A percentile compares a stretch with the other conserved stretches of the same genome.
phyloP scores from a whole-genome alignment of 1,140 invertebrate genomes.

The Wiebesia pumilae region DNA sequence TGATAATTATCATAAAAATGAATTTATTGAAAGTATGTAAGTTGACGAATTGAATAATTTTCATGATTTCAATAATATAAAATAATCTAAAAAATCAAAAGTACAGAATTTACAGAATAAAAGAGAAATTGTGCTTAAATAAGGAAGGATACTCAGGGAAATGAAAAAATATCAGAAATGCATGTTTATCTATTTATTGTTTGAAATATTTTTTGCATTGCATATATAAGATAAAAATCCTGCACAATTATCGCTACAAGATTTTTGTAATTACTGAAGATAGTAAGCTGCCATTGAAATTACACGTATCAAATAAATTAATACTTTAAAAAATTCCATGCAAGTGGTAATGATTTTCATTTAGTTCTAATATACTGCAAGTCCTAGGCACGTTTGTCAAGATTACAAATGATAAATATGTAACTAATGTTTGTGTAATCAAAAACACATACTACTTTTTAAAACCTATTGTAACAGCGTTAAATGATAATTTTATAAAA shows the following conservation, averaged over 20 bases:
- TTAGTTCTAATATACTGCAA: constrained; percentile 54
- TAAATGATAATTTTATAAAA: constrained; percentile 44
- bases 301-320: constrained; percentile 66
- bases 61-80: neutral
- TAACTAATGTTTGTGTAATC: constrained; percentile 29
- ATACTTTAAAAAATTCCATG: constrained; percentile 56
- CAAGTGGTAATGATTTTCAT: constrained; percentile 51
- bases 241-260: constrained; percentile 53
- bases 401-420: constrained; percentile 54
- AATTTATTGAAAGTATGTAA: neutral
- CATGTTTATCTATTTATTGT: constrained; percentile 54
- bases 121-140: no score
- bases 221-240: constrained; percentile 52
- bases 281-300: constrained; percentile 64
- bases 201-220: constrained; percentile 50
- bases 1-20: neutral
- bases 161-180: neutral
- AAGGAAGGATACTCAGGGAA: neutral
- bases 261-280: constrained; percentile 57
- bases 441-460: constrained; percentile 51
- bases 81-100: neutral
- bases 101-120: neutral
- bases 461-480: constrained; percentile 42
- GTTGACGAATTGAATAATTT: neutral
- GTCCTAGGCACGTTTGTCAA: constrained; percentile 58